A percentile compares a stretch with the other conserved stretches of the same genome.
Conservation (phyloP, 2,113 vertebrate species). For the Lates calcarifer region DNA sequence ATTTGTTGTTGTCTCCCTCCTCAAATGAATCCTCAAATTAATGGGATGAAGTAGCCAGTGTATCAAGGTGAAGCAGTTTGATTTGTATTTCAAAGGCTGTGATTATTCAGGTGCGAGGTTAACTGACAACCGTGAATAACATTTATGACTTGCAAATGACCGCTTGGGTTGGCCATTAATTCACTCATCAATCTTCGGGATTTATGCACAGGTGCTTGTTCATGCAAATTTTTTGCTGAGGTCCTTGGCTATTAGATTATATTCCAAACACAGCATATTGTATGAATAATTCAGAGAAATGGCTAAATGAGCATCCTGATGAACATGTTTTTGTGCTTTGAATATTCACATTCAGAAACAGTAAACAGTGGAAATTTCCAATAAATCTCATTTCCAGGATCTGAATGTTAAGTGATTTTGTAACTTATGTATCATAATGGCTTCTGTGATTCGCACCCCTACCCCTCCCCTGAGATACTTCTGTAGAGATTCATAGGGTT, state of each 20-base stretch:
- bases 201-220: constrained; percentile 84
- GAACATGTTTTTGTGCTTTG: constrained; percentile 58
- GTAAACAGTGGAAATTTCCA: constrained; percentile 50
- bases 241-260: constrained; percentile 73
- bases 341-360: constrained; percentile 57
- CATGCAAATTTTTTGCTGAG: constrained; percentile 73
- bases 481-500: background rate
- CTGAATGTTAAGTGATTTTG: constrained; percentile 32
- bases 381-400: constrained; percentile 25
- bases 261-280: constrained; percentile 63
- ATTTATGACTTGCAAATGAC: constrained; percentile 84
- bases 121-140: constrained; percentile 78
- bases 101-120: constrained; percentile 77
- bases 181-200: constrained; percentile 78
- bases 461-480: background rate
- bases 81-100: constrained; percentile 81
- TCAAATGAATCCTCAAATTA: constrained; percentile 56
- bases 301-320: constrained; percentile 68
- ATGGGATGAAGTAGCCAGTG: constrained; percentile 66
- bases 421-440: constrained; percentile 15
- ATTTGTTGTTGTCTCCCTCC: constrained; percentile 44
- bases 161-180: constrained; percentile 74
- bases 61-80: constrained; percentile 72
- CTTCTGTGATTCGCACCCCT: background rate
- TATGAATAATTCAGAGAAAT: constrained; percentile 79